Evolutionary conservation across 2,113 vertebrate species (phyloP).

Genomic region (Cyanoliseus patagonus): DNA sequence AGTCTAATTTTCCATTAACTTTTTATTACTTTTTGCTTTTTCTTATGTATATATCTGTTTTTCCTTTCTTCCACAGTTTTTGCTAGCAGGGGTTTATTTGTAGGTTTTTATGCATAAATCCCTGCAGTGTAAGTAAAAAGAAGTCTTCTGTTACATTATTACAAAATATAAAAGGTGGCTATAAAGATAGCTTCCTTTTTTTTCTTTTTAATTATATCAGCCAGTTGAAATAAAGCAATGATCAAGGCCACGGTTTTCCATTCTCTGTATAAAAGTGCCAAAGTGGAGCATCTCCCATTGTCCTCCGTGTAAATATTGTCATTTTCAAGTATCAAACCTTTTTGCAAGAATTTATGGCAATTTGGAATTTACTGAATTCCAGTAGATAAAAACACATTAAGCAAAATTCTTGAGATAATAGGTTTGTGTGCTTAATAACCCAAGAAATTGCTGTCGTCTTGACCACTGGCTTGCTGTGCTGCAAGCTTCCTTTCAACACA

Average conservation of each 20-base stretch:
- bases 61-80: neutral
- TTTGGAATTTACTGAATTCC: constrained; percentile 11
- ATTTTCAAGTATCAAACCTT: neutral
- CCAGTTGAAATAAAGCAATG: neutral
- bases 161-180: neutral
- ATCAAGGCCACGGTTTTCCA: constrained; percentile 3
- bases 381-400: neutral
- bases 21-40: constrained; percentile 39
- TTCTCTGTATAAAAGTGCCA: neutral
- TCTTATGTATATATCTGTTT: neutral
- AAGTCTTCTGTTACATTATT: constrained; percentile 20
- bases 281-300: neutral
- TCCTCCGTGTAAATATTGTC: neutral
- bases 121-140: neutral
- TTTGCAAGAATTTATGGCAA: neutral
- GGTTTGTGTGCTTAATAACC: constrained; percentile 41
- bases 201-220: neutral
- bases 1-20: constrained; percentile 51
- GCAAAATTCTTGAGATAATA: neutral
- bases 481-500: neutral
- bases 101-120: constrained; percentile 1
- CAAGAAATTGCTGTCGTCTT: constrained; percentile 11
- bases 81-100: neutral
- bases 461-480: neutral
- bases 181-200: neutral